Percentiles rank a stretch among this genome's conserved stretches.
Conservation (phyloP, 2,888 invertebrate genomes). For the Macroteleia sp. region DNA sequence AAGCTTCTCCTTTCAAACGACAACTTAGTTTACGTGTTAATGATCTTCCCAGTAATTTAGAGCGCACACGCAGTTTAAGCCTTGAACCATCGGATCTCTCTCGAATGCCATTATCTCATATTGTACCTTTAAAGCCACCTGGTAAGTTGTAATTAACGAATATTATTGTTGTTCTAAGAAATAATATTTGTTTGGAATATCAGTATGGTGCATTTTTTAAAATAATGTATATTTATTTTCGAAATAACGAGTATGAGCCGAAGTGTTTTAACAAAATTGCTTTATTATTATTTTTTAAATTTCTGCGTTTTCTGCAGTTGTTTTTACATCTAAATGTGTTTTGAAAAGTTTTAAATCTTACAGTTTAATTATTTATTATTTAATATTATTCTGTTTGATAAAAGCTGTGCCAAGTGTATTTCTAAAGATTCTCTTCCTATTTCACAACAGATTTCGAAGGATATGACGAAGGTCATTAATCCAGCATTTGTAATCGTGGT, state of each 20-base stretch:
- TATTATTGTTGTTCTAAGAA: slow-evolving; percentile 11
- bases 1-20: slow-evolving; percentile 96
- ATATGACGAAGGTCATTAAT: slow-evolving; percentile 83
- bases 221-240: too few species aligned
- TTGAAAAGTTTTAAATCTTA: slow-evolving; percentile 14
- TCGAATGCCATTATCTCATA: slow-evolving; percentile 80
- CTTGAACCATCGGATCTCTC: slow-evolving; percentile 83
- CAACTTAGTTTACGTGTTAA: slow-evolving; percentile 97
- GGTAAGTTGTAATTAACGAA: slow-evolving; percentile 74
- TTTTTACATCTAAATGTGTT: slow-evolving; percentile 17
- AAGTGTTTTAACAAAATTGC: too few species aligned
- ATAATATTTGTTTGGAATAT: slow-evolving; percentile 23
- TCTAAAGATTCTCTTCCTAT: slow-evolving; percentile 70
- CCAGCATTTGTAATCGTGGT: slow-evolving; percentile 69
- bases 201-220: slow-evolving; percentile 24
- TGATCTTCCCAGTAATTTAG: slow-evolving; percentile 97
- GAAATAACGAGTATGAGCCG: too few species aligned
- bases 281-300: too few species aligned
- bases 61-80: slow-evolving; percentile 87
- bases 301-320: not conserved
- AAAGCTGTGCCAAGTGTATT: slow-evolving; percentile 52
- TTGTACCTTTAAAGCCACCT: slow-evolving; percentile 83
- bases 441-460: slow-evolving; percentile 81
- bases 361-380: too few species aligned
- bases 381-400: slow-evolving; percentile 15